phyloP scores from a whole-genome alignment of 2,113 vertebrate species.

The Mesembrinibis cayennensis region DNA sequence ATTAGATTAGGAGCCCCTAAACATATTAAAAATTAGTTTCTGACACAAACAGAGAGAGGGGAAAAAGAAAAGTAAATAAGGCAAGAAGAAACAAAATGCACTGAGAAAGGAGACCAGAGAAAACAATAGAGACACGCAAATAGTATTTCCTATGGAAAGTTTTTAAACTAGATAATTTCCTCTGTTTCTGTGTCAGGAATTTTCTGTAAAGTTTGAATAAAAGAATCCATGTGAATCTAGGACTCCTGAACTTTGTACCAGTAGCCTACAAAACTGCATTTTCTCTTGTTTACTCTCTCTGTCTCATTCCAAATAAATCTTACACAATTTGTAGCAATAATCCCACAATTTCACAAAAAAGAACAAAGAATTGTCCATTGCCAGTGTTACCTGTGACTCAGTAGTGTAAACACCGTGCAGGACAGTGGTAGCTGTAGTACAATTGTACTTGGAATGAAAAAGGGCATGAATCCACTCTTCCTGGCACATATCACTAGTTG shows the following conservation, averaged over 20 bases:
- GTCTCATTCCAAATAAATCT: not conserved
- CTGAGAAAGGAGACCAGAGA: not conserved
- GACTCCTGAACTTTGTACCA: not conserved
- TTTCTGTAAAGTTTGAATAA: not conserved
- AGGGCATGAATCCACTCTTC: not conserved
- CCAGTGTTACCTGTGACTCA: not conserved
- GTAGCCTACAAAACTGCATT: not conserved
- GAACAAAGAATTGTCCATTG: not conserved
- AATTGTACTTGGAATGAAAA: not conserved
- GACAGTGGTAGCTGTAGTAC: not conserved
- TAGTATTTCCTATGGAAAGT: not conserved
- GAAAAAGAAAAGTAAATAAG: not conserved
- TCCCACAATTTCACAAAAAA: not conserved
- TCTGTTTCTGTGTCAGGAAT: not conserved
- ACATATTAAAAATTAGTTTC: not conserved
- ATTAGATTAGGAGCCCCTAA: not conserved
- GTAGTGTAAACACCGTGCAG: not conserved
- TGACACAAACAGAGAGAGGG: accelerated
- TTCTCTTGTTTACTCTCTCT: not conserved
- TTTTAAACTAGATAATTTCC: not conserved
- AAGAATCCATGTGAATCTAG: not conserved
- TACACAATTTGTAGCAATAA: not conserved
- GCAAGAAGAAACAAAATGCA: not conserved
- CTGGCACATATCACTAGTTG: not conserved
- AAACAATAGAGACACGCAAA: not conserved